phyloP scores from a whole-genome alignment of 2,888 invertebrate species.

The Busseola fusca region DNA sequence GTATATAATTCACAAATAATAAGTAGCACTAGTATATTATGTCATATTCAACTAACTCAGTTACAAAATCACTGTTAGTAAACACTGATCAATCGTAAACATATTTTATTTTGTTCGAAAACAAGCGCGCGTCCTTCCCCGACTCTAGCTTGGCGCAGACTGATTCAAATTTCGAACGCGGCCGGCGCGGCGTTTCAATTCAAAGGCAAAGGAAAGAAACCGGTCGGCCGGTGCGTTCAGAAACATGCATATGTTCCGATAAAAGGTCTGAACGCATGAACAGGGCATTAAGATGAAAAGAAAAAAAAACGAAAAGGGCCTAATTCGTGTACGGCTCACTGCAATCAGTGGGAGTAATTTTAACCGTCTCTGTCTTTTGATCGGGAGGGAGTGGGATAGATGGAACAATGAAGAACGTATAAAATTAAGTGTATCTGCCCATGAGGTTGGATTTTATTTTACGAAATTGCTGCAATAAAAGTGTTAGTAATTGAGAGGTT shows the following conservation, averaged over 20 bases:
- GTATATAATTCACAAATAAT: too few species aligned
- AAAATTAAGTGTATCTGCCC: constrained; percentile 85
- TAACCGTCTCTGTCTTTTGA: constrained; percentile 71
- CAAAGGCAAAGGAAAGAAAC: constrained; percentile 85
- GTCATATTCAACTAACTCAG: constrained; percentile 77
- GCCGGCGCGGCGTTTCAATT: constrained; percentile 79
- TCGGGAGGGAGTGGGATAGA: constrained; percentile 67
- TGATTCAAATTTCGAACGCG: constrained; percentile 78
- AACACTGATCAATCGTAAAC: constrained; percentile 80
- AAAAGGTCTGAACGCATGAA: constrained; percentile 87
- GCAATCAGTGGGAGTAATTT: constrained; percentile 87
- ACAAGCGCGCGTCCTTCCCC: constrained; percentile 67
- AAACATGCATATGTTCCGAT: constrained; percentile 86
- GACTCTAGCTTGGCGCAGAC: constrained; percentile 74
- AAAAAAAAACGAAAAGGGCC: constrained; percentile 82
- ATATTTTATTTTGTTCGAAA: constrained; percentile 63
- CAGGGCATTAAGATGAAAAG: constrained; percentile 84
- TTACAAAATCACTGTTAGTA: constrained; percentile 77
- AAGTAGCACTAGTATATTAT: too few species aligned
- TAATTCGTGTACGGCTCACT: constrained; percentile 87
- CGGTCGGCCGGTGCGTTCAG: constrained; percentile 84
- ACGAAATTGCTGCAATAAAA: constrained; percentile 84
- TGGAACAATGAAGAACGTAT: constrained; percentile 80
- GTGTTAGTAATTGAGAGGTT: constrained; percentile 85
- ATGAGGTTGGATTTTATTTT: constrained; percentile 83